phyloP scores from a whole-genome alignment of 2,797 vertebrate species.

The Channa striata region DNA sequence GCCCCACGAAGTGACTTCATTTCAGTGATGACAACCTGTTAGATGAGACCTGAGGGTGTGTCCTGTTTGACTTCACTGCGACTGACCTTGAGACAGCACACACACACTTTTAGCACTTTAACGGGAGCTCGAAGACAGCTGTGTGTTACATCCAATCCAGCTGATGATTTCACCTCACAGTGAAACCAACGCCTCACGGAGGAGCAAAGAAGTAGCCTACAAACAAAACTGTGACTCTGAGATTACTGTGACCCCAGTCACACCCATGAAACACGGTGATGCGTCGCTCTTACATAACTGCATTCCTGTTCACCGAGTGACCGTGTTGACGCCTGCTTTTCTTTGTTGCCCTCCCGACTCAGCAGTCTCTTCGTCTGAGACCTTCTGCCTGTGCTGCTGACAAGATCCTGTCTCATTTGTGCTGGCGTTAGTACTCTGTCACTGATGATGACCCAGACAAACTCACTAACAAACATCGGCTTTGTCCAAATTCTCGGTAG shows the following conservation, averaged over 20 bases:
- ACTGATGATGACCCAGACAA: constrained; percentile 13
- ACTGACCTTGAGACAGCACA: constrained; percentile 37
- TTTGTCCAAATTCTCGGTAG: not conserved
- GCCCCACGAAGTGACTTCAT: constrained; percentile 10
- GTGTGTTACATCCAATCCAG: constrained; percentile 43
- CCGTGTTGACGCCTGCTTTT: constrained; percentile 12
- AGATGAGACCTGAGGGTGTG: constrained; percentile 37
- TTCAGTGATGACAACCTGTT: constrained; percentile 46
- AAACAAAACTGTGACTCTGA: not conserved
- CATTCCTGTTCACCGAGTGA: constrained; percentile 16
- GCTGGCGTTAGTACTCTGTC: constrained; percentile 38
- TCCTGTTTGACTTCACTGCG: constrained; percentile 23
- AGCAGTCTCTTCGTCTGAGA: constrained; percentile 55
- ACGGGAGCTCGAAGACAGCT: too few species aligned
- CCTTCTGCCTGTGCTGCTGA: constrained; percentile 59
- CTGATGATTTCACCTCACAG: constrained; percentile 33
- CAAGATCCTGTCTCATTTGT: constrained; percentile 51
- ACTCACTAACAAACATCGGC: constrained; percentile 24
- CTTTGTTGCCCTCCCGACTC: constrained; percentile 40
- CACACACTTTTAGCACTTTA: not conserved
- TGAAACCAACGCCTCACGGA: not conserved
- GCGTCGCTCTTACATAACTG: constrained; percentile 32
- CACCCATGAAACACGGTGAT: constrained; percentile 28
- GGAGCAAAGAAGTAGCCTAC: too few species aligned
- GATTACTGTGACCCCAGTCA: not conserved